These are phyloP conservation scores for Prunella strophiata DNA, from an alignment of 2,797 vertebrate species.

Conservation along the genomic window DNA sequence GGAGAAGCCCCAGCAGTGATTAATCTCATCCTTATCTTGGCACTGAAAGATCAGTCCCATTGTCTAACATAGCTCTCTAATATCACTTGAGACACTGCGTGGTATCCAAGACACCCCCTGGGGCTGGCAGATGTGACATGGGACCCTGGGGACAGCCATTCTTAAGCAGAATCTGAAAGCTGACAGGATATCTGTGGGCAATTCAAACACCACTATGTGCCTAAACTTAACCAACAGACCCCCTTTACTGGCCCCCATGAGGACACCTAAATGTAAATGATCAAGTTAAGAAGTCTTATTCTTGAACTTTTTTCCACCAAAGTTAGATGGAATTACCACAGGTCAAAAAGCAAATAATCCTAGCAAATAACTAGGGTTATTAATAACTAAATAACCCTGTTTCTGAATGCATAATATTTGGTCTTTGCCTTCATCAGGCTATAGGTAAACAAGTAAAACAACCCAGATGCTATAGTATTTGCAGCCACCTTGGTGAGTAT, in stretches of 20 bases:
- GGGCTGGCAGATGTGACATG: not conserved
- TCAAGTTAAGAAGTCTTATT: not conserved
- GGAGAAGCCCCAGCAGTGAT: not conserved
- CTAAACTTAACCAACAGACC: not conserved
- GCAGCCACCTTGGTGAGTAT: not conserved
- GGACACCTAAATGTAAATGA: not conserved
- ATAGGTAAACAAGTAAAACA: not conserved
- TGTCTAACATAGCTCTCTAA: not conserved
- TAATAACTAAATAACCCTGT: not conserved
- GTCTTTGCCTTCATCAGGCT: not conserved
- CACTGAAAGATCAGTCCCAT: not conserved
- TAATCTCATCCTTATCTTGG: not conserved
- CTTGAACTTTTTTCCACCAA: not conserved
- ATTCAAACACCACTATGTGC: not conserved
- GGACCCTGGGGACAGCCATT: fast-evolving
- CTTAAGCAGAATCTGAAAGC: not conserved
- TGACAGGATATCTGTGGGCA: not conserved
- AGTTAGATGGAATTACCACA: not conserved
- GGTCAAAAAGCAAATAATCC: not conserved
- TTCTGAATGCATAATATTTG: not conserved
- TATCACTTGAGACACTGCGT: not conserved
- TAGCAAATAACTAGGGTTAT: not conserved
- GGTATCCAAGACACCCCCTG: not conserved
- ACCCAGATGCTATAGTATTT: not conserved
- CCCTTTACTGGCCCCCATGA: not conserved